Evolutionary conservation across 2,113 vertebrate species (phyloP).

Genomic region (Poicephalus gulielmi): DNA sequence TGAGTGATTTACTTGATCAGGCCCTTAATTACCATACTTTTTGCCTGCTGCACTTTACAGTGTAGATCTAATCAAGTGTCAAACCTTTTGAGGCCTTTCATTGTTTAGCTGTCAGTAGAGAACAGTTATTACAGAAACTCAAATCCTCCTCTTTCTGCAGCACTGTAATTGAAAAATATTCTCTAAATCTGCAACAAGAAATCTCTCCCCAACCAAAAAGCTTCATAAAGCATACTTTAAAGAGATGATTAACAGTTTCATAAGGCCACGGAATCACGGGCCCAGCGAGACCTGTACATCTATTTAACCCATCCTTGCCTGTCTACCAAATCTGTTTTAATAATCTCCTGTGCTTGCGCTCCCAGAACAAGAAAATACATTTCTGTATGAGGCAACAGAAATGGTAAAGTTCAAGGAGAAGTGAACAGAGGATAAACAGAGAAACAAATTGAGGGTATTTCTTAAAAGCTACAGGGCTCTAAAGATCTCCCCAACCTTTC

Average conservation of each 20-base stretch:
- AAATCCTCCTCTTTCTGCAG: slow-evolving; percentile 67
- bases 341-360: not conserved
- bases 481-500: not conserved
- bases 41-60: slow-evolving; percentile 40
- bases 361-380: not conserved
- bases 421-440: not conserved
- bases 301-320: not conserved
- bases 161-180: slow-evolving; percentile 59
- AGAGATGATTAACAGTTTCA: not conserved
- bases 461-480: not conserved
- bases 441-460: not conserved
- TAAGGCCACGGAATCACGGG: not conserved
- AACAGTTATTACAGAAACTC: slow-evolving; percentile 56
- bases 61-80: slow-evolving; percentile 61
- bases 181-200: slow-evolving; percentile 32
- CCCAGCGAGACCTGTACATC: not conserved
- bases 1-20: slow-evolving; percentile 44
- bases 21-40: slow-evolving; percentile 54
- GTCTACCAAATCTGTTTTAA: not conserved
- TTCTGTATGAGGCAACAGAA: not conserved
- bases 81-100: slow-evolving; percentile 66
- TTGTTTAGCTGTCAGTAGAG: slow-evolving; percentile 65
- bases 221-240: not conserved
- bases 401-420: not conserved
- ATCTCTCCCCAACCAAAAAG: not conserved